Conservation (phyloP, 2,113 vertebrate genomes). For the Rhabdornis inornatus region DNA sequence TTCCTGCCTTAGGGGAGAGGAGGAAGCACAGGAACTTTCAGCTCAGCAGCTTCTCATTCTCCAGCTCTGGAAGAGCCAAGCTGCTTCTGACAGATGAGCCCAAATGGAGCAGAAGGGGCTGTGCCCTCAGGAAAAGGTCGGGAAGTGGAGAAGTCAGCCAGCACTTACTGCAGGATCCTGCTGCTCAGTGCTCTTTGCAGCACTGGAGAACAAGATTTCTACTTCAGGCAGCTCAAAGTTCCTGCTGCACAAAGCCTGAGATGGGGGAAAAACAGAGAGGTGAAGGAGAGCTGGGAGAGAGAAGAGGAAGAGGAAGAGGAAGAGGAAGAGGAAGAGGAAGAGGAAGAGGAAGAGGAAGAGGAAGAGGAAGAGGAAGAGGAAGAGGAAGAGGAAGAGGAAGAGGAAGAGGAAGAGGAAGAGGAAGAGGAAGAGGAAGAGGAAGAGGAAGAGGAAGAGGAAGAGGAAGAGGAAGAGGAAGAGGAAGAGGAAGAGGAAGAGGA, state of each 20-base stretch:
- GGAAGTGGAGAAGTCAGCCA: background rate
- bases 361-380: no score
- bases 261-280: background rate
- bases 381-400: no score
- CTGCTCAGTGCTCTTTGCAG: fast-evolving
- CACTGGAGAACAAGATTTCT: background rate
- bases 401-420: no score
- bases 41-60: background rate
- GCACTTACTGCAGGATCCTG: background rate
- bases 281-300: background rate
- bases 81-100: background rate
- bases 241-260: background rate
- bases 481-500: no score
- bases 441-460: no score
- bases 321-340: no score
- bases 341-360: no score
- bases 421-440: no score
- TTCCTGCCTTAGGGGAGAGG: background rate
- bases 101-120: background rate
- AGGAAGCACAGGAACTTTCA: background rate
- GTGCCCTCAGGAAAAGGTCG: background rate
- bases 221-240: background rate
- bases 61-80: background rate
- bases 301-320: no score
- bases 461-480: no score